Percentiles rank a stretch among this genome's conserved stretches.
phyloP scores from a whole-genome alignment of 2,888 invertebrate species.

The Barypeithes pellucidus region DNA sequence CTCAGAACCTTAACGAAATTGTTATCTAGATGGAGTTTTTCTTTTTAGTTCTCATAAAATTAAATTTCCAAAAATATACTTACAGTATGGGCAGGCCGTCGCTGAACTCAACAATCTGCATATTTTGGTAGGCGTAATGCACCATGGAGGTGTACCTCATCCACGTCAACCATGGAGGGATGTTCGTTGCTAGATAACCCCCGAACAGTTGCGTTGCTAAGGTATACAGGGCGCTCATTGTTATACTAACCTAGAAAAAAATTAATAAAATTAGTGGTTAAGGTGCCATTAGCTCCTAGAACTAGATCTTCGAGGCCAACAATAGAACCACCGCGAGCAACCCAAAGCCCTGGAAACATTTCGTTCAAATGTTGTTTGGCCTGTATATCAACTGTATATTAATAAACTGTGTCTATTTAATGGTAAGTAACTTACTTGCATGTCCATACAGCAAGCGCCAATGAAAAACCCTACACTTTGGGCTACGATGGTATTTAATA shows the following conservation, averaged over 20 bases:
- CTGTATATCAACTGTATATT: too few species aligned
- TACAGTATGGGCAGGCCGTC: constrained; percentile 81
- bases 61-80: constrained; percentile 65
- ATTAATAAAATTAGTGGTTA: not conserved
- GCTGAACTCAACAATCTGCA: constrained; percentile 85
- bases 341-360: too few species aligned
- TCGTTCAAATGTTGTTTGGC: too few species aligned
- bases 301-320: too few species aligned
- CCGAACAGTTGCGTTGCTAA: constrained; percentile 85
- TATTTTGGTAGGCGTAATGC: constrained; percentile 86
- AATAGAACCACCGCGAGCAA: too few species aligned
- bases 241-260: constrained; percentile 73
- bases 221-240: constrained; percentile 84
- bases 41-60: too few species aligned
- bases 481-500: constrained; percentile 82
- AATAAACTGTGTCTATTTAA: too few species aligned
- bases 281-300: too few species aligned
- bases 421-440: constrained; percentile 79
- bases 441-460: constrained; percentile 84
- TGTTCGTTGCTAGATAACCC: constrained; percentile 82
- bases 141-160: constrained; percentile 84
- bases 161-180: constrained; percentile 83
- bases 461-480: constrained; percentile 88
- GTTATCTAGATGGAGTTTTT: too few species aligned
- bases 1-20: too few species aligned